Evolutionary conservation across 1,140 invertebrate genomes (phyloP).

Genomic region (Tyrophagus putrescentiae): DNA sequence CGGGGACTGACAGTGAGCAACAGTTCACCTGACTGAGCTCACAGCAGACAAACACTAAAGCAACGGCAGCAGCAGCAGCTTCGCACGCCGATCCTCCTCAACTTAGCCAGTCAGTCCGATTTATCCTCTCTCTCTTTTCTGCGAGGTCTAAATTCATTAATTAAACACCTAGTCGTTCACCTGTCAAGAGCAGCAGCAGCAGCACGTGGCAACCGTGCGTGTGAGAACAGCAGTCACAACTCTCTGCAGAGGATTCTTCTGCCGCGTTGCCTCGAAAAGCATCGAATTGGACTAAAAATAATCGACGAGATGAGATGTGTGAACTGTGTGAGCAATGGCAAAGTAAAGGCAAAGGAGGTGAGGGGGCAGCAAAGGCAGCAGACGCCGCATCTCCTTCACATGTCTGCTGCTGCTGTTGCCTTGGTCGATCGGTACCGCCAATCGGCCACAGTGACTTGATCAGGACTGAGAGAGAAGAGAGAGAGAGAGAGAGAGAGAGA

Average conservation of each 20-base stretch:
- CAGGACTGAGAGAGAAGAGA: too few species aligned
- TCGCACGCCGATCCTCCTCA: background rate
- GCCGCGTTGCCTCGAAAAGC: background rate
- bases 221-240: background rate
- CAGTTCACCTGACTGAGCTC: background rate
- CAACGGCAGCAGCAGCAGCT: background rate
- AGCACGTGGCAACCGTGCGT: background rate
- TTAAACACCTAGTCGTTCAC: conserved; percentile 18
- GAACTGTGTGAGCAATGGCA: too few species aligned
- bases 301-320: too few species aligned
- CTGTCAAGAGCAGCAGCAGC: background rate
- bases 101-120: too few species aligned
- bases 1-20: background rate
- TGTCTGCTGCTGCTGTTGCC: too few species aligned
- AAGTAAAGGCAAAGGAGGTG: too few species aligned
- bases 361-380: too few species aligned
- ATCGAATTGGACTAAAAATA: background rate
- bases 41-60: background rate
- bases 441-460: too few species aligned
- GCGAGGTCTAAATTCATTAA: conserved; percentile 15
- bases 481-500: too few species aligned
- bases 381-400: too few species aligned
- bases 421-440: too few species aligned
- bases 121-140: too few species aligned
- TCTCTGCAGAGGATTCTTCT: background rate